Base-by-base conservation (phyloP, 2,113 vertebrate genomes). In the Poecilia latipinna region DNA sequence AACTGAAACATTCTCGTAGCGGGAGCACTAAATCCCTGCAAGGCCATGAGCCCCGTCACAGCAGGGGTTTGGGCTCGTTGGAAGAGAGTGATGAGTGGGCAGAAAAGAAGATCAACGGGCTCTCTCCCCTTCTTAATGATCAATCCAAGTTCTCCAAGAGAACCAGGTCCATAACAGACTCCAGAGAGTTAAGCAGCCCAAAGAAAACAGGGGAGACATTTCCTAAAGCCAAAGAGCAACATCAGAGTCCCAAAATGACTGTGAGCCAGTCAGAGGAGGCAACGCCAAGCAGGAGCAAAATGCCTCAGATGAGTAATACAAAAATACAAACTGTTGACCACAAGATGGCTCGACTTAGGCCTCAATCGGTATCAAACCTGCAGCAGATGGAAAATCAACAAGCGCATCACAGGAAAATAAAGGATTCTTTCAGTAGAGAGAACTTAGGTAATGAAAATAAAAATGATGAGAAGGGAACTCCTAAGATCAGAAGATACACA, bases 131-230 rank as follows among this genome's bases (percentile, higher is more conserved):
- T 82, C 88, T 88, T 90, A 82, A 39, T 13, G 77, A 87, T 75
- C 91, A 76, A 42, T 0, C 72, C 73, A 63, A 75, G 87, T 83
- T 85, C 82, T 89, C 79, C 83, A 89, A 85, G 79, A 86, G 68
- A 90, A 89, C 86, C 74, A 82, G 60, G 82, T 89, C 79, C 65
- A 39, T 37, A 31, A 77, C 84, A 51, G 82, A 77, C 75, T 79
- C 32, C 31, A 90, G 87, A 91, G 95, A 94, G 88, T 93, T 95
- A 80, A 88, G 80, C 65, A 95, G 95, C 88, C 95, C 95, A 82
- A 90, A 93, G 73, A 95, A 90, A 88, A 22, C 82, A 1, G 91
- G 74, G 79, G 85, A 85, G 70, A 92, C 66, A 65, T 71, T 78
- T 83, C 80, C 86, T 42, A 90, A 94, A 91, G 89, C 92, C 89